Evolutionary conservation across 1,140 invertebrate genomes (phyloP), one percentile per base, ranked within the genome.

Genomic region (Dendrolimus kikuchii): DNA sequence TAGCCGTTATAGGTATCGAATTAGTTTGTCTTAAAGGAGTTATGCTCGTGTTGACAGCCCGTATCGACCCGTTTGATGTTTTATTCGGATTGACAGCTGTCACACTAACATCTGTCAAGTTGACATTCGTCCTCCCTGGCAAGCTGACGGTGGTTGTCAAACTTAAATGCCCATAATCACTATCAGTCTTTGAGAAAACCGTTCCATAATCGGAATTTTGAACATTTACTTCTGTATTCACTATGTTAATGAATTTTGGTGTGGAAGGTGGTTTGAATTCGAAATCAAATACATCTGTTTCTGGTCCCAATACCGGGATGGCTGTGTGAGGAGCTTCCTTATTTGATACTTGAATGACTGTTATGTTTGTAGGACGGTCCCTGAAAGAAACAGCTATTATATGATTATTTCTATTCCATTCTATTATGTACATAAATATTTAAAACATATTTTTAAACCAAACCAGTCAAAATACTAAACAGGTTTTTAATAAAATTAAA

Each of bases 301-400:
- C 74, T 0, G 68, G 66, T 0, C 81, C 79, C 2, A 83, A 10
- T 0, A 83, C 71, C 0, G 81, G 80, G 52, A 84, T 84, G 0
- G 81, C 83, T 6, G 83, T 83, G 60, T 84, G 81, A 0, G 79
- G 81, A 0, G 77, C 71, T 3, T 59, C 72, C 37, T 77, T 81
- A 41, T 84, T 82, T 5, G 73, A 81, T 0, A 84, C 82, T 72
- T 86, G 68, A 2, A 86, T 86, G 0, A 86, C 82, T 39, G 82
- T 86, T 44, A 86, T 65, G 49, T 86, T 86, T 0, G 73, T 69
- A 7, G 66, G 75, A 2, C 64, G 60, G 37, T 71, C 57, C 40
- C 82, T 86, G 69, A 38, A 80, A 80, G 46, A 52, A 51, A 58
- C n/a, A 45, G 7, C 38, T 23, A 23, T 23, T 23, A 23, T 23